Conservation (phyloP, 2,888 invertebrate genomes). For the Protophormia terraenovae region DNA sequence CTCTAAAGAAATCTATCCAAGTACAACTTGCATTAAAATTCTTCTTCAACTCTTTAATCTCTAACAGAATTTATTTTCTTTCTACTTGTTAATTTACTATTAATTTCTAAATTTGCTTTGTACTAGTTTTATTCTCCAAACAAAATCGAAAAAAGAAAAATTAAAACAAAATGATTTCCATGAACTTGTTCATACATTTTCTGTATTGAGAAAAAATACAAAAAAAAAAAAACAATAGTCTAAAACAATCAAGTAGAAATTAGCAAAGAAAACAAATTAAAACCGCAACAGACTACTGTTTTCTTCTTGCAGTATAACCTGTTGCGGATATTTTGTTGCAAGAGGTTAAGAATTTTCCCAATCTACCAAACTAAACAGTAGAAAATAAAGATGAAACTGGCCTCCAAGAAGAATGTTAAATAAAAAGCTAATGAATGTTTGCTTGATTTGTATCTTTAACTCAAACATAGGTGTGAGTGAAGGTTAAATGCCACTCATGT, state of each 20-base stretch:
- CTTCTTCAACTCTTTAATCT: background rate
- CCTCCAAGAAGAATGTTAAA: background rate
- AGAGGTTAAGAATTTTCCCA: slow-evolving; percentile 49
- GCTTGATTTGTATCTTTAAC: background rate
- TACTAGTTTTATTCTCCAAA: background rate
- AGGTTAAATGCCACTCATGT: background rate
- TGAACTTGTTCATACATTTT: slow-evolving; percentile 23
- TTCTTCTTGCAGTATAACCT: slow-evolving; percentile 30
- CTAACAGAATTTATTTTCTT: background rate
- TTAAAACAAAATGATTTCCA: background rate
- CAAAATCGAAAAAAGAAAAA: background rate
- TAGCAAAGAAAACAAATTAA: background rate
- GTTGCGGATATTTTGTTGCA: slow-evolving; percentile 31
- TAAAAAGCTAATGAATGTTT: background rate
- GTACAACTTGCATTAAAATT: background rate
- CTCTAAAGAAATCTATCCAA: too few relatives aligned
- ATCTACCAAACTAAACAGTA: background rate
- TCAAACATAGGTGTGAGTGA: slow-evolving; percentile 30
- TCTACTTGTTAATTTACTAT: background rate
- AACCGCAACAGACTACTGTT: background rate
- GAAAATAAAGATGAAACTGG: background rate
- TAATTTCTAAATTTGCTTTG: slow-evolving; percentile 17
- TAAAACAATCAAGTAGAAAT: slow-evolving; percentile 26
- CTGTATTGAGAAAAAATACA: background rate
- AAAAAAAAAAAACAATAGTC: slow-evolving; percentile 28